A percentile compares a stretch with the other conserved stretches of the same genome.
phyloP scores from a whole-genome alignment of 2,113 vertebrate species.

The Oreocharis arfaki region DNA sequence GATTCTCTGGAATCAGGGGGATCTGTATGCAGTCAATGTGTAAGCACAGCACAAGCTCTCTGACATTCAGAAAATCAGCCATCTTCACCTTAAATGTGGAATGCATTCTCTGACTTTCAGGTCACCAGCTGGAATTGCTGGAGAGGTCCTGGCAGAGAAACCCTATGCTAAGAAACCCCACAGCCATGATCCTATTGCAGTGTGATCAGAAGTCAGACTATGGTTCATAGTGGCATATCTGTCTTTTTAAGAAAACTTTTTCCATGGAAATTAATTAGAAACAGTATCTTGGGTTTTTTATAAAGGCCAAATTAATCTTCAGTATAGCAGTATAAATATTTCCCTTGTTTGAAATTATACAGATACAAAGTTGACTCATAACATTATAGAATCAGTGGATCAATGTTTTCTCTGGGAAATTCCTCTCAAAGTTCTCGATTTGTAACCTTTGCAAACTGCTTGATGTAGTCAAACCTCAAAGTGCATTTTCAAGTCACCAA shows the following conservation, averaged over 20 bases:
- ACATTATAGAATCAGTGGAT: neutral
- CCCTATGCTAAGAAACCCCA: no score
- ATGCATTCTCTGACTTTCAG: neutral
- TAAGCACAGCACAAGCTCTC: neutral
- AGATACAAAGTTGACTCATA: neutral
- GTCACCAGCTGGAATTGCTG: neutral
- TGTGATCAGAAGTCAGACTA: neutral
- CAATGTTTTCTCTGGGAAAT: neutral
- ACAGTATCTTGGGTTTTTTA: neutral
- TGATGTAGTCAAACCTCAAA: neutral
- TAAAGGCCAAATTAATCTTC: neutral
- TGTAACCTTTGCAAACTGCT: neutral
- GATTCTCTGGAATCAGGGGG: neutral
- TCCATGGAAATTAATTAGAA: neutral
- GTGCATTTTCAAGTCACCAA: neutral
- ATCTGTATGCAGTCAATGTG: neutral
- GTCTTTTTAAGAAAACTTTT: neutral
- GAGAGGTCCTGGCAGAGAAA: neutral
- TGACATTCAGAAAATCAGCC: neutral
- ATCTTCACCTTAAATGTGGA: neutral
- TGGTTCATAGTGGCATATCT: neutral
- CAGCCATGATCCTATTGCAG: neutral
- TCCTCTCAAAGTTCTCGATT: neutral
- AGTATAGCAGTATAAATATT: neutral
- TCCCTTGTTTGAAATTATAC: neutral